Base-by-base conservation (phyloP, 2,113 vertebrate genomes). In the Coreoperca whiteheadi region DNA sequence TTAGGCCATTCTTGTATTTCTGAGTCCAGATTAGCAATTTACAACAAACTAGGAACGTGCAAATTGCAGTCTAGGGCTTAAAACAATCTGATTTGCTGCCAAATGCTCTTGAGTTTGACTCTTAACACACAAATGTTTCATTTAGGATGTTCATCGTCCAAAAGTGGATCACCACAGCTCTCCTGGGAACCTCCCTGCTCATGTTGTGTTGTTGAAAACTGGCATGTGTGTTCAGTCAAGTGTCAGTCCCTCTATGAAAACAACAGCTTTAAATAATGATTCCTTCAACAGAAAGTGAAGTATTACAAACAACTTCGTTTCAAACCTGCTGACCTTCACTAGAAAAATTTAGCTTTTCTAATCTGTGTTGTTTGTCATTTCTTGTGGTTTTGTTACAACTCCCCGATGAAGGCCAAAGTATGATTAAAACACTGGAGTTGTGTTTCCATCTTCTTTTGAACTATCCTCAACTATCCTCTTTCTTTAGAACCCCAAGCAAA, bases 321-420 rank as follows among this genome's bases (percentile, higher is more conserved):
- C 23, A 48, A 15, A 59, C 50, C 50, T 16, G 16, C 30, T 28
- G 50, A 57, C 30, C 67, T 66, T 77, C 59, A 30, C 79, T 82
- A 43, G 72, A 69, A 75, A 25, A 75, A 25, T 20, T n/a, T 7
- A 59, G 51, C 28, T 54, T 60, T 9, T 37, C 34, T 43, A 7
- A n/a, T 63, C 21, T 50, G 39, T 54, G 37, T 65, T 71, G 48
- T 69, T 50, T 74, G 23, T 66, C 71, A 46, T 65, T 28, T 54
- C 16, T 64, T 57, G 28, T n/a, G 34, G 4, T 67, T 41, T 46
- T 56, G 25, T 70, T 82, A 12, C 18, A 25, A 14, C 37, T 48
- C 21, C 21, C n/a, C 18, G 21, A 41, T 54, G 25, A 72, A 43
- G 56, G 11, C 16, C 74, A 69, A 57, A 48, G 21, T 1, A 1